A percentile compares a stretch with the other conserved stretches of the same genome.
phyloP scores from a whole-genome alignment of 2,888 invertebrate species.

The Pyrocoelia pectoralis region DNA sequence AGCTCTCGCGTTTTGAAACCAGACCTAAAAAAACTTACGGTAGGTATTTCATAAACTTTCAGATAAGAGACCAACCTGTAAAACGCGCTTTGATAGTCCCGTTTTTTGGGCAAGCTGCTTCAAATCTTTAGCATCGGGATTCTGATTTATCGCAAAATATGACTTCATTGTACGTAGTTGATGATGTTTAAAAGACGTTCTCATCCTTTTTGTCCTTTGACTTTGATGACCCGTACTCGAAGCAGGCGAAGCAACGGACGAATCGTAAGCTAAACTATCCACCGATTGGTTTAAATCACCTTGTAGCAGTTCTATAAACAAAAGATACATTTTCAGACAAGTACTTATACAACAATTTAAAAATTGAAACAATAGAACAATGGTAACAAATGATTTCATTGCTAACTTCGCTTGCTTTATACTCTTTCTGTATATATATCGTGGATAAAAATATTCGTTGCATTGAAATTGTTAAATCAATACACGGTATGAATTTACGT shows the following conservation, averaged over 20 bases:
- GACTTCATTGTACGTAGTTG: slow-evolving; percentile 99
- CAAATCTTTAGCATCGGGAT: slow-evolving; percentile 98
- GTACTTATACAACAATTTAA: not conserved
- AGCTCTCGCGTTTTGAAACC: slow-evolving; percentile 99
- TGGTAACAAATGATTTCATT: slow-evolving; percentile 6
- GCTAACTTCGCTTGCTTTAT: not conserved
- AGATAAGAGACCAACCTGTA: slow-evolving; percentile 76
- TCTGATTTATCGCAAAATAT: slow-evolving; percentile 98
- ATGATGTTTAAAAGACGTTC: slow-evolving; percentile 99
- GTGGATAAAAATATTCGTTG: slow-evolving; percentile 11
- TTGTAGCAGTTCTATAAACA: slow-evolving; percentile 72
- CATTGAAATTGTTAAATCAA: slow-evolving; percentile 41
- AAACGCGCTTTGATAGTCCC: slow-evolving; percentile 94
- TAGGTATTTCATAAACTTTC: not conserved
- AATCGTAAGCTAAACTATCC: slow-evolving; percentile 80
- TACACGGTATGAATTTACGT: slow-evolving; percentile 38
- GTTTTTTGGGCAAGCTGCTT: slow-evolving; percentile 99
- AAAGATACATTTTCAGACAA: not conserved
- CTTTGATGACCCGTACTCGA: slow-evolving; percentile 65
- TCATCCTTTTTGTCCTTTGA: slow-evolving; percentile 91
- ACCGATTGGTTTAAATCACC: slow-evolving; percentile 79
- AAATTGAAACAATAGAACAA: slow-evolving; percentile 5
- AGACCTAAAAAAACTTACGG: slow-evolving; percentile 74
- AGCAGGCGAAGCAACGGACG: slow-evolving; percentile 75
- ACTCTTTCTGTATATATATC: not conserved